A percentile compares a stretch with the other conserved stretches of the same genome.
These are phyloP conservation scores for Nyctibius grandis DNA, from an alignment of 2,797 vertebrate species.

Conservation along the genomic window DNA sequence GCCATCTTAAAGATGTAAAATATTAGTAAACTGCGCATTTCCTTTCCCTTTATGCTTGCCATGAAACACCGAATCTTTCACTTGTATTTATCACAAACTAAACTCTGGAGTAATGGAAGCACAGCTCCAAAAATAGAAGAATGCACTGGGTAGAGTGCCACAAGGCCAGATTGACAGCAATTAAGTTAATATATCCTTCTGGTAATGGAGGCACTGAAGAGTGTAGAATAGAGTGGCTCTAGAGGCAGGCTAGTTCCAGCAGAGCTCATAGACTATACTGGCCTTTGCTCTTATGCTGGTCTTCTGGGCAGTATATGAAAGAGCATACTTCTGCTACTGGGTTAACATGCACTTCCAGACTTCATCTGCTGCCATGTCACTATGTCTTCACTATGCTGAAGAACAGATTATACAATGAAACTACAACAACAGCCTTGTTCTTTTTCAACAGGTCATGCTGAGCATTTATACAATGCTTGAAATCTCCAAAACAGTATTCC, in stretches of 20 bases:
- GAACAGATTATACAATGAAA: background rate
- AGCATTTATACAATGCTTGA: too few relatives aligned
- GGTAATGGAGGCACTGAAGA: background rate
- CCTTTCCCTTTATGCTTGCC: background rate
- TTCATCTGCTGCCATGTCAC: background rate
- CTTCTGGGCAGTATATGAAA: background rate
- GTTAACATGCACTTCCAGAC: background rate
- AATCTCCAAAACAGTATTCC: background rate
- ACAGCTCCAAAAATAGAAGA: background rate
- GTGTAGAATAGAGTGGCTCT: background rate
- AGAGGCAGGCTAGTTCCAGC: background rate
- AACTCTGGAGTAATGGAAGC: background rate
- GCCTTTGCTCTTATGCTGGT: background rate
- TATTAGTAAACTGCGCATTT: background rate
- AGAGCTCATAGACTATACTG: background rate
- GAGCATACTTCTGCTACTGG: background rate
- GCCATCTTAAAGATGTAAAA: background rate
- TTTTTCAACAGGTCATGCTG: background rate
- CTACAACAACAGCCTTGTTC: background rate
- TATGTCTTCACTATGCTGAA: background rate
- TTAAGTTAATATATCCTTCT: background rate
- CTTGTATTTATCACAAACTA: background rate
- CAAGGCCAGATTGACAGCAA: background rate
- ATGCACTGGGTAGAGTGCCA: background rate
- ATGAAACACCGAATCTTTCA: background rate